A percentile compares a stretch with the other conserved stretches of the same genome.
Conservation (phyloP, 2,888 invertebrate genomes). For the Candidula unifasciata region DNA sequence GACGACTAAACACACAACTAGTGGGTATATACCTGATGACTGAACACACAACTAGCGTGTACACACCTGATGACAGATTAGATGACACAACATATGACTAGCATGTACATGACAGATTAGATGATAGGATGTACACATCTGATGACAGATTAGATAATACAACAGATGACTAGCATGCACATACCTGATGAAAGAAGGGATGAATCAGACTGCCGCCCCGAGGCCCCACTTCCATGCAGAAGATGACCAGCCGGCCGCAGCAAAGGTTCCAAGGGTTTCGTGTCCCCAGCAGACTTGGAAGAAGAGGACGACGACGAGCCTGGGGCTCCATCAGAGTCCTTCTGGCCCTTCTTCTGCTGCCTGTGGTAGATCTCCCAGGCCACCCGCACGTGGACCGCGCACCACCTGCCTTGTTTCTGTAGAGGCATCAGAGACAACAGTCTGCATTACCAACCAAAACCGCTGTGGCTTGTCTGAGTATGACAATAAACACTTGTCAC, state of each 20-base stretch:
- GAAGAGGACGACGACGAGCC: slow-evolving; percentile 21
- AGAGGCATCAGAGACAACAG: slow-evolving; percentile 36
- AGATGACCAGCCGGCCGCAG: slow-evolving; percentile 85
- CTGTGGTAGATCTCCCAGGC: slow-evolving; percentile 99
- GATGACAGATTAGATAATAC: too few relatives aligned
- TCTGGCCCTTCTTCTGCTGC: slow-evolving; percentile 86
- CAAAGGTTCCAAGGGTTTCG: slow-evolving; percentile 80
- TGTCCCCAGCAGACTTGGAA: slow-evolving; percentile 74
- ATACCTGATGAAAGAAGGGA: slow-evolving; percentile 47
- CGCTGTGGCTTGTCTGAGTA: too few relatives aligned
- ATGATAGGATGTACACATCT: too few relatives aligned
- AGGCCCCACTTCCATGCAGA: slow-evolving; percentile 76
- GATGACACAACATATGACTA: too few relatives aligned
- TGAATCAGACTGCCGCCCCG: slow-evolving; percentile 52
- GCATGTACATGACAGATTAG: too few relatives aligned
- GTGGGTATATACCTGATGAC: too few relatives aligned
- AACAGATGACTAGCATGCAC: too few relatives aligned
- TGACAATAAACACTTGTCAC: too few relatives aligned
- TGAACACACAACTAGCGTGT: too few relatives aligned
- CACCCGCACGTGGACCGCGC: slow-evolving; percentile 98
- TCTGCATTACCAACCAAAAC: not conserved
- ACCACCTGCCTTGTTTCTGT: slow-evolving; percentile 87
- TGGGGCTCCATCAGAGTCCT: slow-evolving; percentile 17
- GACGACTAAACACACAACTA: too few relatives aligned
- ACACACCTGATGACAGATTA: too few relatives aligned